A percentile compares a stretch with the other conserved stretches of the same genome.
Evolutionary conservation across 2,113 vertebrate species (phyloP).

Genomic region (Verasper variegatus): DNA sequence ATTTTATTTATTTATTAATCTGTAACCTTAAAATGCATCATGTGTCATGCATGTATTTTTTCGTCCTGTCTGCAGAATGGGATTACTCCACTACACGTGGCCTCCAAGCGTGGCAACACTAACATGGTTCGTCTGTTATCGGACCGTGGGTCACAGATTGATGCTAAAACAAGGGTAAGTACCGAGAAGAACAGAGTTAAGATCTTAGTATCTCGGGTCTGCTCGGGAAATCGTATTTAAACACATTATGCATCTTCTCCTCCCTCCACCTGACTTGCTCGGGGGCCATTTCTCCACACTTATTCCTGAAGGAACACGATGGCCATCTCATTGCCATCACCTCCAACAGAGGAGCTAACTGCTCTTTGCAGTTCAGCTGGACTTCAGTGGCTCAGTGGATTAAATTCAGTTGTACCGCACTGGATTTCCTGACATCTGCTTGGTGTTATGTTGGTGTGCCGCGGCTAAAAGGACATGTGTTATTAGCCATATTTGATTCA

Average conservation of each 20-base stretch:
- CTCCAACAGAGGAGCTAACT: not conserved
- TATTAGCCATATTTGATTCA: not conserved
- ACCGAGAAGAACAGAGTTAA: not conserved
- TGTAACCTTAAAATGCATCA: not conserved
- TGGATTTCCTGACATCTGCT: not conserved
- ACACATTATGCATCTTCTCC: not conserved
- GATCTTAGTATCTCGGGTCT: not conserved
- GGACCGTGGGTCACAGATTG: conserved; percentile 96
- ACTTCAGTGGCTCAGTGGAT: not conserved
- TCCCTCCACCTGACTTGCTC: too few species aligned
- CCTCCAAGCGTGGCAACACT: conserved; percentile 95
- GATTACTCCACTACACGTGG: conserved; percentile 96
- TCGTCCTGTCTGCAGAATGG: conserved; percentile 85
- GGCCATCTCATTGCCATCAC: not conserved
- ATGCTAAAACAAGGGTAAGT: conserved; percentile 98
- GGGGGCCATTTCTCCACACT: too few species aligned
- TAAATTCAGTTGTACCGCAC: not conserved
- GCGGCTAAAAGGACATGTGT: not conserved
- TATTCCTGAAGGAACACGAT: not conserved
- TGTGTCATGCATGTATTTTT: not conserved
- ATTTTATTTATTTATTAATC: too few species aligned
- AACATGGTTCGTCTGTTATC: conserved; percentile 97
- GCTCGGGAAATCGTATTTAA: not conserved
- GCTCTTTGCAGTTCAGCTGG: not conserved
- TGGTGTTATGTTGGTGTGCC: not conserved